Conservation (phyloP, 2,888 invertebrate genomes). For the Malacosoma neustria region DNA sequence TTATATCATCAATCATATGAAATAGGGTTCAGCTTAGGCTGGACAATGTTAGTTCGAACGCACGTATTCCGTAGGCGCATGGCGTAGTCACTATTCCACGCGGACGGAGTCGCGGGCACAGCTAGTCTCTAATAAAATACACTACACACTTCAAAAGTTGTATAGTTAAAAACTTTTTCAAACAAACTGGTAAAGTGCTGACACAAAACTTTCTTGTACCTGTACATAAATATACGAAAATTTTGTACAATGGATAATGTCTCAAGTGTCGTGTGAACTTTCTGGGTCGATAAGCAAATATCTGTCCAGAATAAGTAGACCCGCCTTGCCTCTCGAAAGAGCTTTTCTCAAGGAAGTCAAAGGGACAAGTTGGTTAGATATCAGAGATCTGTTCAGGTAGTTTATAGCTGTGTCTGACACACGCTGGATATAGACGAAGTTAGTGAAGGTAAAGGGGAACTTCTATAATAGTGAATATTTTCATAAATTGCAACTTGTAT, state of each 20-base stretch:
- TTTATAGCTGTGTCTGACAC: conserved; percentile 20
- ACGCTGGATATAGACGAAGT: conserved; percentile 15
- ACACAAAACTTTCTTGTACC: neutral
- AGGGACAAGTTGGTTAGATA: conserved; percentile 12
- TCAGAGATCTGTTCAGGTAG: conserved; percentile 23
- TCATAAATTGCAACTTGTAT: neutral
- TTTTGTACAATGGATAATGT: conserved; percentile 12
- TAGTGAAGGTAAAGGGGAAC: conserved; percentile 7
- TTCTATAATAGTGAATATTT: conserved; percentile 5
- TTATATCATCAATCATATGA: no score
- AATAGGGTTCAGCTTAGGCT: no score
- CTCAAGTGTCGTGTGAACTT: conserved; percentile 17
- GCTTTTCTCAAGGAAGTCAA: conserved; percentile 10
- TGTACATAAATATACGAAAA: neutral
- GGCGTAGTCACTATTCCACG: no score
- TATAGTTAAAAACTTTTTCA: no score
- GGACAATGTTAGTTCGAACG: no score
- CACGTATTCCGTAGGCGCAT: no score
- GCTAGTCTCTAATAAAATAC: no score
- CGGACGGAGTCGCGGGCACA: no score
- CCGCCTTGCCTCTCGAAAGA: conserved; percentile 12
- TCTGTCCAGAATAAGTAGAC: conserved; percentile 19
- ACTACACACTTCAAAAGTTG: no score
- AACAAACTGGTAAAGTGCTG: neutral
- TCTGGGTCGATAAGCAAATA: conserved; percentile 24